A percentile compares a stretch with the other conserved stretches of the same genome.
These are phyloP conservation scores for Venusia cambrica DNA, from an alignment of 2,888 invertebrate species.

Conservation along the genomic window DNA sequence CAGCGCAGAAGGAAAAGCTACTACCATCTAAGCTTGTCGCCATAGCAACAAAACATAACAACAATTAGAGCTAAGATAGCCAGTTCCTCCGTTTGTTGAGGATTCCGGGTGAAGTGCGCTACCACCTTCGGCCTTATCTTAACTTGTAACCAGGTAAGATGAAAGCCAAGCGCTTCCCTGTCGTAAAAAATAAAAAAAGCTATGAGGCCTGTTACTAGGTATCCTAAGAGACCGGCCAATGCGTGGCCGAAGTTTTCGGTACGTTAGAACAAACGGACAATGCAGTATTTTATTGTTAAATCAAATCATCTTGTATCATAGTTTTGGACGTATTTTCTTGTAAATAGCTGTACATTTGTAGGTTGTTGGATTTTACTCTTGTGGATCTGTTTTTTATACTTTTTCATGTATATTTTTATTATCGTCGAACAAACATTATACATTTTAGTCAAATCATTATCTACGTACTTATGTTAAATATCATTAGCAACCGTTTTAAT, in stretches of 20 bases:
- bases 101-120: too few species aligned
- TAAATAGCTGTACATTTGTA: conserved; percentile 77
- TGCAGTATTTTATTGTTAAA: conserved; percentile 68
- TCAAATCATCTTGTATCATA: conserved; percentile 53
- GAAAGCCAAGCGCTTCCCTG: too few species aligned
- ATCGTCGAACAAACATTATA: conserved; percentile 40
- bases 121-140: too few species aligned
- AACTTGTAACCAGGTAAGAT: too few species aligned
- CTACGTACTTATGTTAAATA: conserved; percentile 30
- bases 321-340: conserved; percentile 71
- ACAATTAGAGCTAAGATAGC: too few species aligned
- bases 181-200: too few species aligned
- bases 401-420: conserved; percentile 38
- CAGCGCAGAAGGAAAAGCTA: too few species aligned
- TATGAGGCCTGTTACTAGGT: too few species aligned
- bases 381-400: conserved; percentile 65
- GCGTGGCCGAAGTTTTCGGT: conserved; percentile 42
- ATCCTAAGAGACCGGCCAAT: too few species aligned
- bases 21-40: too few species aligned
- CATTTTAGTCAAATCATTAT: conserved; percentile 34
- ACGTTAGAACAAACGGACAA: conserved; percentile 53
- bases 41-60: too few species aligned
- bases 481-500: conserved; percentile 23
- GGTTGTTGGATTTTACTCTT: conserved; percentile 57
- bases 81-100: too few species aligned